Evolutionary conservation across 2,888 invertebrate species (phyloP).

Genomic region (Orgyia antiqua): DNA sequence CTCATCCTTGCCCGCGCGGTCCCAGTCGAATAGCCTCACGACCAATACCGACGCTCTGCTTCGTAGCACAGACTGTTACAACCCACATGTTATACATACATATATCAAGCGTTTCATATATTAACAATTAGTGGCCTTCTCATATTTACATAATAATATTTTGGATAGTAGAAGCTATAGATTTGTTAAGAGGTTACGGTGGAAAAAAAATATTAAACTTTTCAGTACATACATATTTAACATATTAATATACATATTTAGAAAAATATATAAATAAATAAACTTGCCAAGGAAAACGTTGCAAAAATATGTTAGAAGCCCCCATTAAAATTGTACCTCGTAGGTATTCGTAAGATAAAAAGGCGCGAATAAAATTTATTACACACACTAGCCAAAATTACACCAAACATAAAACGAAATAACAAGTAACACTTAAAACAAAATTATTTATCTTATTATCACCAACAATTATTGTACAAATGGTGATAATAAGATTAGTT

Average conservation of each 20-base stretch:
- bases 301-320: constrained; percentile 2
- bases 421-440: constrained; percentile 24
- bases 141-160: too few species aligned
- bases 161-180: too few species aligned
- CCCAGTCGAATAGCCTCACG: constrained; percentile 92
- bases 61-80: constrained; percentile 67
- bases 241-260: neutral
- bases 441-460: constrained; percentile 35
- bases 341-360: constrained; percentile 13
- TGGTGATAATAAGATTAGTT: constrained; percentile 39
- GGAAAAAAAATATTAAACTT: too few species aligned
- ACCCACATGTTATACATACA: constrained; percentile 54
- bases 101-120: constrained; percentile 3
- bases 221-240: too few species aligned
- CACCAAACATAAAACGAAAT: constrained; percentile 32
- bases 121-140: neutral
- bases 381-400: constrained; percentile 34
- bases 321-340: constrained; percentile 1
- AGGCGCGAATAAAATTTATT: constrained; percentile 17
- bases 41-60: constrained; percentile 45
- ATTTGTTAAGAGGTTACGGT: too few species aligned
- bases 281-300: constrained; percentile 21
- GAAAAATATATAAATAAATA: constrained; percentile 8
- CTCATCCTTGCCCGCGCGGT: constrained; percentile 94
- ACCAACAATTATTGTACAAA: constrained; percentile 14